Evolutionary conservation across 2,888 invertebrate genomes (phyloP).

Genomic region (Eristalis arbustorum): DNA sequence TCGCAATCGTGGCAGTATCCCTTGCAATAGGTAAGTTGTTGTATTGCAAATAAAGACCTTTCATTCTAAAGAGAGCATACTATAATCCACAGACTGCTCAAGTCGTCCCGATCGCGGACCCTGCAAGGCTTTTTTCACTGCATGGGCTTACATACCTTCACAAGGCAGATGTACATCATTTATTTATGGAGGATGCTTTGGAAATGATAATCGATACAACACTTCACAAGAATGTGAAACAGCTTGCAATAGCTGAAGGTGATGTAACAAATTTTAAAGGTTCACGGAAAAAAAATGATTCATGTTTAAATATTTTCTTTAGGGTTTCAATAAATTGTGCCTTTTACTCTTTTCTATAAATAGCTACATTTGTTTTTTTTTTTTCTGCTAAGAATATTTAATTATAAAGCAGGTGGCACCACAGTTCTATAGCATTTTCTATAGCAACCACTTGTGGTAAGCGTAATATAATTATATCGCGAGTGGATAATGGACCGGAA

Average conservation of each 20-base stretch:
- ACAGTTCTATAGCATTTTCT: no score
- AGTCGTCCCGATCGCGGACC: neutral
- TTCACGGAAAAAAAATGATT: neutral
- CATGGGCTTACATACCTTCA: conserved; percentile 83
- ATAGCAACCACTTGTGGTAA: no score
- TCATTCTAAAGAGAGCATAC: neutral
- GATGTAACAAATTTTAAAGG: neutral
- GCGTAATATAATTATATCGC: no score
- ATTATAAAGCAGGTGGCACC: no score
- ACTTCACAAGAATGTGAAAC: conserved; percentile 83
- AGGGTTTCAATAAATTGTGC: no score
- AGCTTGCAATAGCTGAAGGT: conserved; percentile 47
- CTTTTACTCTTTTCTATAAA: no score
- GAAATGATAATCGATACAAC: conserved; percentile 89
- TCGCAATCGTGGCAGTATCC: neutral
- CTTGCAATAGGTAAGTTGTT: neutral
- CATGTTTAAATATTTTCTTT: neutral
- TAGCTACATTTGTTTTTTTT: no score
- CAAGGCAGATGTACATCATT: conserved; percentile 87
- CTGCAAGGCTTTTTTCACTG: neutral
- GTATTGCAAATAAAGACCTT: no score
- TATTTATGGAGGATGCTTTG: conserved; percentile 87
- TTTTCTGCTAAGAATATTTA: no score
- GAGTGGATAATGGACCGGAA: no score
- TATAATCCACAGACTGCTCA: conserved; percentile 3